These are phyloP conservation scores for Platalea minor DNA, from an alignment of 2,797 vertebrate genomes.

Conservation along the genomic window DNA sequence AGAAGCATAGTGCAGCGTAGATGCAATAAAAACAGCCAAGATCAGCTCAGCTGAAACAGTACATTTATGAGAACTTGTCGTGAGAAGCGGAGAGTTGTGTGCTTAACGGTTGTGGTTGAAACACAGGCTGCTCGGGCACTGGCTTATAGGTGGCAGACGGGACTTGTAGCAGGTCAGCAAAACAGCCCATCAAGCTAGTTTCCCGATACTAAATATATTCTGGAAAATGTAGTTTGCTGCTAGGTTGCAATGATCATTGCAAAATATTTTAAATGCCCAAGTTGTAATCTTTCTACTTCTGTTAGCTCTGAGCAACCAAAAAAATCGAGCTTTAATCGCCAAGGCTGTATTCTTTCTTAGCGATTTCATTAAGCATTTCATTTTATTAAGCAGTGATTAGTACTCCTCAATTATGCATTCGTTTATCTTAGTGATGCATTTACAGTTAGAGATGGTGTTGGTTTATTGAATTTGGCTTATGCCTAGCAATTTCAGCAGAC, in stretches of 20 bases:
- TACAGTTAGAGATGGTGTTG: slow-evolving; percentile 49
- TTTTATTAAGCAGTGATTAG: slow-evolving; percentile 69
- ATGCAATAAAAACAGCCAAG: neutral
- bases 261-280: neutral
- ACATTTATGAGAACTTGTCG: neutral
- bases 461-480: slow-evolving; percentile 69
- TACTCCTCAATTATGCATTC: slow-evolving; percentile 69
- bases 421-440: slow-evolving; percentile 70
- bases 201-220: slow-evolving; percentile 15
- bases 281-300: neutral
- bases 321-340: neutral
- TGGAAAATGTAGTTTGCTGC: neutral
- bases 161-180: neutral
- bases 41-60: slow-evolving; percentile 1
- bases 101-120: neutral
- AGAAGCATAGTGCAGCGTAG: neutral
- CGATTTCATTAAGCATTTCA: slow-evolving; percentile 55
- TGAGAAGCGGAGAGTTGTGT: neutral
- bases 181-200: neutral
- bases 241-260: neutral
- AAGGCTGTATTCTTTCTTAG: neutral
- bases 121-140: neutral
- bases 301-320: neutral
- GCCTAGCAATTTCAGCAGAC: slow-evolving; percentile 60
- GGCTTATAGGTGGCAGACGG: neutral